These are phyloP conservation scores for Hydropsyche tenuis DNA, from an alignment of 1,140 invertebrate species.

Conservation along the genomic window DNA sequence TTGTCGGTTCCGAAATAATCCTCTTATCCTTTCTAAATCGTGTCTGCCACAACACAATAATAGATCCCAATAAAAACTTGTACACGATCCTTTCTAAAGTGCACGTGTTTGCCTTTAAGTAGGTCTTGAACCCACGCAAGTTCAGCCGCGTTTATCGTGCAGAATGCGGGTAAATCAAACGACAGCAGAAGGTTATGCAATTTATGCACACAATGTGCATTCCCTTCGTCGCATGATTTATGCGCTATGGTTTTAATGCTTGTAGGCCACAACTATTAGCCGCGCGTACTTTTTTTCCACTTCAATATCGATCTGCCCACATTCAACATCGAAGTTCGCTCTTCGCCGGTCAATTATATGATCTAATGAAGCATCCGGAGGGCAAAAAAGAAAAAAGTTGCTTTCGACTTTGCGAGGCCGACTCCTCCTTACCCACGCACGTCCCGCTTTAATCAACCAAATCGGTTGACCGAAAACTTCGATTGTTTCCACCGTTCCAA, in stretches of 20 bases:
- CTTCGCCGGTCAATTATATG: no score
- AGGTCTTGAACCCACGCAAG: constrained; percentile 25
- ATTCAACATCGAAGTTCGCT: no score
- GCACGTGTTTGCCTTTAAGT: constrained; percentile 9
- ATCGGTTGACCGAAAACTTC: constrained; percentile 28
- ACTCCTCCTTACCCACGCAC: constrained; percentile 19
- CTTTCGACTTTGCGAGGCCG: constrained; percentile 4
- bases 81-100: constrained; percentile 16
- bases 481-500: constrained; percentile 34
- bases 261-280: not conserved
- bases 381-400: not conserved
- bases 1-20: no score
- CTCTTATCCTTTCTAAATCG: no score
- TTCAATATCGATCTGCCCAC: no score
- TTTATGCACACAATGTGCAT: constrained; percentile 22
- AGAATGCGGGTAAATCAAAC: constrained; percentile 28
- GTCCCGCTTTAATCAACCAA: constrained; percentile 27
- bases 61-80: no score
- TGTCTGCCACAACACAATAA: no score
- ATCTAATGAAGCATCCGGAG: no score
- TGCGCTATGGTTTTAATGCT: not conserved
- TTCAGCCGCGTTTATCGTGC: constrained; percentile 21
- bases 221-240: constrained; percentile 28
- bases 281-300: no score
- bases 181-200: constrained; percentile 23